Conservation (phyloP, 2,113 vertebrate species). For the Chionis minor region DNA sequence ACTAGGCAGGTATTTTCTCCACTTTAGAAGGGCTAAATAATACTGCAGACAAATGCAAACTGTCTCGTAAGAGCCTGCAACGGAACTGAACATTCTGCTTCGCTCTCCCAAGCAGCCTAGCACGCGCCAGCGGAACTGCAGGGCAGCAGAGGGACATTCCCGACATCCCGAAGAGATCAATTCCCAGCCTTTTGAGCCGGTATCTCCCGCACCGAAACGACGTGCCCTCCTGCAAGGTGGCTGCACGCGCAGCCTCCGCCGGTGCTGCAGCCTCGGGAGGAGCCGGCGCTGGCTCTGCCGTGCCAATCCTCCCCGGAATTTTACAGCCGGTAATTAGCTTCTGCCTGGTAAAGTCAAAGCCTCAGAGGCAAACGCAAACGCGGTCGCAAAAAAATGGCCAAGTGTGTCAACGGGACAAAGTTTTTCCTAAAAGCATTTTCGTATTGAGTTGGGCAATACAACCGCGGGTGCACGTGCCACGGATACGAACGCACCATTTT, state of each 20-base stretch:
- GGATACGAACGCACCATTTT: rapidly evolving
- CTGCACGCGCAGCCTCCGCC: not conserved
- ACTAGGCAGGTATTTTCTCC: not conserved
- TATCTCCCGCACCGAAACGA: not conserved
- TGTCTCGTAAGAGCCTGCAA: not conserved
- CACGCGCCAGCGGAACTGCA: not conserved
- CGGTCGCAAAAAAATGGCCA: not conserved
- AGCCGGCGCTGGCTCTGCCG: rapidly evolving
- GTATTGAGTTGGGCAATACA: not conserved
- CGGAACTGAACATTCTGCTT: not conserved
- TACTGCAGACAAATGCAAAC: not conserved
- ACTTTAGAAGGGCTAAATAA: not conserved
- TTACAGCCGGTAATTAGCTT: not conserved
- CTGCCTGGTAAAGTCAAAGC: not conserved
- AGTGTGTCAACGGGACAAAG: not conserved
- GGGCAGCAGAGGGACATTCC: not conserved
- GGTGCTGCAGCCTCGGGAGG: not conserved
- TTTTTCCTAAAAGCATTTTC: not conserved
- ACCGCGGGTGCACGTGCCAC: rapidly evolving
- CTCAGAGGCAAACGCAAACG: not conserved
- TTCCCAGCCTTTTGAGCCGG: too few species aligned
- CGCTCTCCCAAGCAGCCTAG: not conserved
- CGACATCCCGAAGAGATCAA: rapidly evolving
- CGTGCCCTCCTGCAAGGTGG: rapidly evolving
- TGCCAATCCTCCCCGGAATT: not conserved